Conservation (phyloP, 1,140 invertebrate species). For the Drosophila kanapiae region DNA sequence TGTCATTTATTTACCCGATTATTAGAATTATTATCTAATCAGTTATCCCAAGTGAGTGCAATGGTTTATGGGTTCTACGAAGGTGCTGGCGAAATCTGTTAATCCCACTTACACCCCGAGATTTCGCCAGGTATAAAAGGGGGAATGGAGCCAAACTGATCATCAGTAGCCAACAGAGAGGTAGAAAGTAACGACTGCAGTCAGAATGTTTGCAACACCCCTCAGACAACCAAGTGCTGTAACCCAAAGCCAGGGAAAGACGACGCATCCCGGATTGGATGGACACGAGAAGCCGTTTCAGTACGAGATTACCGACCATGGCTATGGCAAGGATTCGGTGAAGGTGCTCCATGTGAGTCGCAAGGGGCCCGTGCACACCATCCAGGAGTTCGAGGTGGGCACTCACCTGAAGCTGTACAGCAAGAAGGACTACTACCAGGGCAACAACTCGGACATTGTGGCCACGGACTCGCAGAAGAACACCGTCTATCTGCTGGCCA, state of each 20-base stretch:
- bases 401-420: conserved; percentile 90
- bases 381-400: conserved; percentile 91
- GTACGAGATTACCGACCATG: conserved; percentile 88
- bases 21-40: conserved; percentile 5
- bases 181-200: conserved; percentile 8
- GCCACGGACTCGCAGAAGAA: conserved; percentile 94
- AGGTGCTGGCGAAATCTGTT: conserved; percentile 1
- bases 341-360: conserved; percentile 90
- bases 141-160: not conserved
- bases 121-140: conserved; percentile 15
- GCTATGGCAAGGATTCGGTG: conserved; percentile 91
- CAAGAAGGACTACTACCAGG: conserved; percentile 88
- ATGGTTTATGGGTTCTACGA: conserved; percentile 17
- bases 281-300: conserved; percentile 37
- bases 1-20: conserved; percentile 13
- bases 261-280: conserved; percentile 4
- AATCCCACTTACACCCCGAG: not conserved
- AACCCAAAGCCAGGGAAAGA: not conserved
- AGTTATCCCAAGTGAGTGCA: not conserved
- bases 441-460: conserved; percentile 90
- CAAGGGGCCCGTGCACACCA: conserved; percentile 88
- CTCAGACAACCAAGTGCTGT: conserved; percentile 27
- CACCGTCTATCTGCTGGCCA: conserved; percentile 92
- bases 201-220: conserved; percentile 50
- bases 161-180: conserved; percentile 17